Evolutionary conservation across 2,797 vertebrate genomes (phyloP), one percentile per base, ranked within the genome.

Genomic region (Intellagama lesueurii): DNA sequence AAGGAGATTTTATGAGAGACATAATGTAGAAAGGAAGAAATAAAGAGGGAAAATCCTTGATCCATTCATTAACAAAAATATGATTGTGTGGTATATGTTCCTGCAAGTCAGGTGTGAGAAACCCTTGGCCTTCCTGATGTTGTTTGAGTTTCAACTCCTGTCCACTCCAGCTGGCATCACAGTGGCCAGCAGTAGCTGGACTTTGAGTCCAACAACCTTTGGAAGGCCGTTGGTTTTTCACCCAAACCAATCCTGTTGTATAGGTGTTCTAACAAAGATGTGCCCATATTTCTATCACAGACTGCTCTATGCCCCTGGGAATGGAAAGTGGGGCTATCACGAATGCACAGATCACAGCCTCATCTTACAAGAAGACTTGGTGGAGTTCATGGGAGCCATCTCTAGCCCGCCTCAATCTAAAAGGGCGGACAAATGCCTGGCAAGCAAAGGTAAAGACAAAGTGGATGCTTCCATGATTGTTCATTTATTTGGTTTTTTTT

Each of bases 271-370:
- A 72, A n/a, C n/a, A 89, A 60, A 79, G 16, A 47, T 87, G 89
- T 32, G 2, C 0, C 1, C 0, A 44, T 90, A 87, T 93, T 94
- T 84, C 93, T 28, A 93, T 92, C 87, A 90, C 93, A 99, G 99
- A 98, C 44, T 99, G 99, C 88, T 99, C 98, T 14, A 97, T 98
- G 81, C 98, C 99, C 1, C 95, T 99, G 91, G 99, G 99, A 91
- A 98, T 99, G 97, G 97, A 99, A 96, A 98, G 64, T 22, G 90
- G 96, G 66, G 85, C 90, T 86, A 99, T 99, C 87, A 87, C 93
- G 89, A 97, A 98, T 90, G 56, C 72, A 11, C 97, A 92, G 89
- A 98, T 99, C 94, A 98, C 97, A 44, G 98, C 98, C 85, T 99
- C 98, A 11, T 98, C 99, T 7, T 86, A 88, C 69, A 97, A 96